phyloP scores from a whole-genome alignment of 2,113 vertebrate genomes.

The Sorex fumeus region DNA sequence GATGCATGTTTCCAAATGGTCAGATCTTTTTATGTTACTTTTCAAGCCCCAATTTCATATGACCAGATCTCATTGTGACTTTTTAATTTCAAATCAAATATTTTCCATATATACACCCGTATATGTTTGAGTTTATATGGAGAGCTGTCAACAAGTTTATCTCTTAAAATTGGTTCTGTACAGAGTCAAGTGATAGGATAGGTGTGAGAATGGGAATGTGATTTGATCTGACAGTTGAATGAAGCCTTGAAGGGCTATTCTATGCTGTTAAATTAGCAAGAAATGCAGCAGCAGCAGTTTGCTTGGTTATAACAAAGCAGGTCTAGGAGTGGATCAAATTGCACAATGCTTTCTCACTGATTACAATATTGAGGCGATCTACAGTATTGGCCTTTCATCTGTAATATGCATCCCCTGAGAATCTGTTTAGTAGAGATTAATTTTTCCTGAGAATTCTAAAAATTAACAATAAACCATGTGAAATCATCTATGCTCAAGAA shows the following conservation, averaged over 20 bases:
- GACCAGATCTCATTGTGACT: neutral
- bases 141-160: slow-evolving; percentile 72
- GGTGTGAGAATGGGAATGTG: slow-evolving; percentile 67
- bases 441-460: slow-evolving; percentile 37
- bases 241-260: slow-evolving; percentile 76
- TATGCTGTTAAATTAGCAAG: slow-evolving; percentile 81
- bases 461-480: slow-evolving; percentile 44
- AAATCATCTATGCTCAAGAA: slow-evolving; percentile 61
- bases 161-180: slow-evolving; percentile 77
- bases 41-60: neutral
- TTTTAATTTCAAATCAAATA: no score
- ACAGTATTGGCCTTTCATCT: slow-evolving; percentile 44
- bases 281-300: slow-evolving; percentile 83
- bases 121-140: slow-evolving; percentile 37
- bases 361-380: neutral
- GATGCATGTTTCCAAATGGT: neutral
- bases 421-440: slow-evolving; percentile 59
- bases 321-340: slow-evolving; percentile 70
- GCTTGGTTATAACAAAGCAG: slow-evolving; percentile 68
- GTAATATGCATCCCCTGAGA: slow-evolving; percentile 59
- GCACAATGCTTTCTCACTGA: slow-evolving; percentile 66
- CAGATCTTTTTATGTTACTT: slow-evolving; percentile 41
- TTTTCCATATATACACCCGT: neutral
- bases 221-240: slow-evolving; percentile 76
- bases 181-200: slow-evolving; percentile 75